Conservation (phyloP, 2,797 vertebrate species). For the Lagocephalus sceleratus region DNA sequence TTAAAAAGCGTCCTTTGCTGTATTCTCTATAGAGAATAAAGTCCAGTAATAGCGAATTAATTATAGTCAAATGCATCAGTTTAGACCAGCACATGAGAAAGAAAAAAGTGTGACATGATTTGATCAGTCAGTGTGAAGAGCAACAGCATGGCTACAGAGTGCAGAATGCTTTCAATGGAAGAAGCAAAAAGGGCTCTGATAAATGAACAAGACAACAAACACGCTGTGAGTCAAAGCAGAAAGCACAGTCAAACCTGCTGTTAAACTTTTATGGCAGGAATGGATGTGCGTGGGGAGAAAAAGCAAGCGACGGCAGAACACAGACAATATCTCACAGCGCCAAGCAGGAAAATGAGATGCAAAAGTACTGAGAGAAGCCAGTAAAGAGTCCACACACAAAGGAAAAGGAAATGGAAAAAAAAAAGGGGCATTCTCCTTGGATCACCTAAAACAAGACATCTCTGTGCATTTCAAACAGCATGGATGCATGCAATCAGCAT, state of each 20-base stretch:
- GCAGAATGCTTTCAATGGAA: constrained; percentile 25
- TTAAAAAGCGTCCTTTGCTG: no score
- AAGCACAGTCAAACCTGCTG: constrained; percentile 20
- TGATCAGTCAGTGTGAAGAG: not conserved
- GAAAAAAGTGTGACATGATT: not conserved
- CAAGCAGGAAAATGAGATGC: constrained; percentile 16
- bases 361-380: constrained; percentile 26
- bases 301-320: constrained; percentile 33
- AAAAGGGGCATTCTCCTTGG: constrained; percentile 16
- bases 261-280: constrained; percentile 1
- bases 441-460: constrained; percentile 12
- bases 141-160: constrained; percentile 14
- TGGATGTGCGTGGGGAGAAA: constrained; percentile 17
- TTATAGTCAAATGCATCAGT: no score
- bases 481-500: constrained; percentile 45
- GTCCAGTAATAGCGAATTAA: no score
- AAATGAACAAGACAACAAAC: constrained; percentile 2
- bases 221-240: not conserved
- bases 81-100: not conserved
- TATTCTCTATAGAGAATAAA: no score
- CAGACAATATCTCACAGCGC: constrained; percentile 37
- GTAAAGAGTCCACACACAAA: constrained; percentile 18
- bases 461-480: constrained; percentile 43
- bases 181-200: constrained; percentile 20
- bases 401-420: constrained; percentile 6